Percentiles rank a stretch among this genome's conserved stretches.
Evolutionary conservation across 2,797 vertebrate genomes (phyloP).

Genomic region (Anomalospiza imberbis): DNA sequence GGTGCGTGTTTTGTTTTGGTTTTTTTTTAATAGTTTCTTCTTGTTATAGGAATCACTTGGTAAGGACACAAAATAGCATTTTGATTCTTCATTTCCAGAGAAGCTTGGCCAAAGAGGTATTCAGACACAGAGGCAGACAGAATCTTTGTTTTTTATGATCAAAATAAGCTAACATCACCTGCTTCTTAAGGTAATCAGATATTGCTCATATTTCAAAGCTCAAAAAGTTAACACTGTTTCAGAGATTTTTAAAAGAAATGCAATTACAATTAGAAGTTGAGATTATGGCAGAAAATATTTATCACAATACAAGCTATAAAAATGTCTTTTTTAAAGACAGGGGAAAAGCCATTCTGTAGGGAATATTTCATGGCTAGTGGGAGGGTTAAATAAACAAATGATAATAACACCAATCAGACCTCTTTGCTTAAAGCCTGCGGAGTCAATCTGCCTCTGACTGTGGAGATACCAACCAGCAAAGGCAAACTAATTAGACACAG

Average conservation of each 20-base stretch:
- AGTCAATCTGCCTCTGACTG: constrained; percentile 92
- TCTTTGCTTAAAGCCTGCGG: constrained; percentile 81
- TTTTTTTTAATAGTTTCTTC: neutral
- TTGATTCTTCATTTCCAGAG: neutral
- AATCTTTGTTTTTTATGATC: neutral
- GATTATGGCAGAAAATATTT: neutral
- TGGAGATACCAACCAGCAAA: constrained; percentile 86
- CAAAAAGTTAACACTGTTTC: neutral
- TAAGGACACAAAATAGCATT: neutral
- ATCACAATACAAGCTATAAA: neutral
- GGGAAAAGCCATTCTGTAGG: constrained; percentile 53
- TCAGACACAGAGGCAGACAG: neutral
- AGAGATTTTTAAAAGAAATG: neutral
- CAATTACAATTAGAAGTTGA: neutral
- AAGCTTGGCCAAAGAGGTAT: neutral
- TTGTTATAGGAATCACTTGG: neutral
- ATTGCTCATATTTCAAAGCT: neutral
- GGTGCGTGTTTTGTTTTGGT: neutral
- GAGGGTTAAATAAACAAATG: constrained; percentile 88
- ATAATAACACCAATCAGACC: constrained; percentile 86
- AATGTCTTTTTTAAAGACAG: constrained; percentile 32
- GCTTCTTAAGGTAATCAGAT: neutral
- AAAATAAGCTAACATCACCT: neutral
- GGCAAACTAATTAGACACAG: constrained; percentile 93
- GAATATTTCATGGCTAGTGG: constrained; percentile 70